Evolutionary conservation across 1,140 invertebrate genomes (phyloP).

Genomic region (Mesaphorura yosii): DNA sequence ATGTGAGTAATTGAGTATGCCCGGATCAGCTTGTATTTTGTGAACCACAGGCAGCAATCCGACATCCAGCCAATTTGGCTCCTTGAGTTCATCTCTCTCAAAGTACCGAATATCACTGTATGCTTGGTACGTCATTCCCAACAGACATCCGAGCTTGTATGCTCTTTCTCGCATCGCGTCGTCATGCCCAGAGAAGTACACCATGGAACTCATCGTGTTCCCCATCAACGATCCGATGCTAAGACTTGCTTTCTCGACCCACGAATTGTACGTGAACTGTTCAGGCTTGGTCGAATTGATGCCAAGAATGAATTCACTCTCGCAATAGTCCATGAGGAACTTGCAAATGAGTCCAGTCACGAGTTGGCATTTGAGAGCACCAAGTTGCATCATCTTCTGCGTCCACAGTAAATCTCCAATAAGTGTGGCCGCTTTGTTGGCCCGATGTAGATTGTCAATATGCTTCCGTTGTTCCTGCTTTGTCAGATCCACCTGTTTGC

Average conservation of each 20-base stretch:
- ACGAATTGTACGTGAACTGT: conserved; percentile 6
- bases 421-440: conserved; percentile 14
- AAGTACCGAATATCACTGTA: conserved; percentile 13
- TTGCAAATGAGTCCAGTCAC: conserved; percentile 12
- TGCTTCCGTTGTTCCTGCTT: not conserved
- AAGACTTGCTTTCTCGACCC: not conserved
- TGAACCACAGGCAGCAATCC: conserved; percentile 6
- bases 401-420: conserved; percentile 13
- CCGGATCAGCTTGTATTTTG: not conserved
- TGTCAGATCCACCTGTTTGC: not conserved
- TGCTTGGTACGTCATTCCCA: conserved; percentile 8
- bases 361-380: conserved; percentile 12
- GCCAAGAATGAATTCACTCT: conserved; percentile 14
- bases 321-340: conserved; percentile 9
- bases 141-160: conserved; percentile 3
- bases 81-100: not conserved
- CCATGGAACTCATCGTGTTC: conserved; percentile 1
- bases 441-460: not conserved
- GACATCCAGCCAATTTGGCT: conserved; percentile 10
- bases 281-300: not conserved
- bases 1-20: not conserved
- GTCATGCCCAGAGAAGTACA: conserved; percentile 14
- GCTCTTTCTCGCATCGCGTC: not conserved
- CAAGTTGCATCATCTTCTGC: conserved; percentile 11
- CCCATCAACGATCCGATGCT: conserved; percentile 10